These are phyloP conservation scores for Periparus ater DNA, from an alignment of 2,797 vertebrate genomes.

Conservation along the genomic window DNA sequence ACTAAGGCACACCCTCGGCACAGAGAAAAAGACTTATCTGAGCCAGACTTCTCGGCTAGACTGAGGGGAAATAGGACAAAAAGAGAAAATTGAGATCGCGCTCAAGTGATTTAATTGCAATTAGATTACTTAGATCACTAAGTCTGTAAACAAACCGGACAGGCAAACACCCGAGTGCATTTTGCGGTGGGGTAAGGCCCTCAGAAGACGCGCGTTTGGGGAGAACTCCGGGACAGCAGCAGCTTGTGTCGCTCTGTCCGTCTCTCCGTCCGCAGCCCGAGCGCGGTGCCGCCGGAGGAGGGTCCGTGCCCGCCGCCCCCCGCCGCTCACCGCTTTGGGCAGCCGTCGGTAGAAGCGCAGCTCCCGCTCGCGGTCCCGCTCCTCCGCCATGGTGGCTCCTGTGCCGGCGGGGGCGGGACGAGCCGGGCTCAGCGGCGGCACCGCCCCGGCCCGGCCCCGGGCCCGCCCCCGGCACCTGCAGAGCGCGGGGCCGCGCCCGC, in stretches of 20 bases:
- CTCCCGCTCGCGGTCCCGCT: neutral
- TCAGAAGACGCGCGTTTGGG: rapidly evolving
- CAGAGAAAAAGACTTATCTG: neutral
- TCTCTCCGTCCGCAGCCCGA: neutral
- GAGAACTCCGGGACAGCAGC: rapidly evolving
- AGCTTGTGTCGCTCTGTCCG: neutral
- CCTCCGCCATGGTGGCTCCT: neutral
- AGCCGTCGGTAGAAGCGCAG: neutral
- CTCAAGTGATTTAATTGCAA: neutral
- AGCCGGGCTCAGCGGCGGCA: neutral
- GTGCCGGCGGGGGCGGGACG: neutral
- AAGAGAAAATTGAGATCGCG: rapidly evolving
- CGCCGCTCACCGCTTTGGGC: slow-evolving; percentile 31
- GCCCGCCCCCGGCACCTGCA: neutral
- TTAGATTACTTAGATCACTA: neutral
- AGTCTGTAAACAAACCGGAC: neutral
- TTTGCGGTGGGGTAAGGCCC: rapidly evolving
- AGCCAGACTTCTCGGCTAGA: neutral
- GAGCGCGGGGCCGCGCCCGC: neutral
- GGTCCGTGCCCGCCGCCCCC: neutral
- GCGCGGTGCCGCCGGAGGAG: no score
- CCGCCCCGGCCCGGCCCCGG: neutral
- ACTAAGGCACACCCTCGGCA: neutral
- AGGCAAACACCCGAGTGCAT: neutral
- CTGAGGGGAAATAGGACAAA: neutral